Evolutionary conservation across 2,797 vertebrate species (phyloP), one percentile per base, ranked within the genome.

Genomic region (Lerista edwardsae): DNA sequence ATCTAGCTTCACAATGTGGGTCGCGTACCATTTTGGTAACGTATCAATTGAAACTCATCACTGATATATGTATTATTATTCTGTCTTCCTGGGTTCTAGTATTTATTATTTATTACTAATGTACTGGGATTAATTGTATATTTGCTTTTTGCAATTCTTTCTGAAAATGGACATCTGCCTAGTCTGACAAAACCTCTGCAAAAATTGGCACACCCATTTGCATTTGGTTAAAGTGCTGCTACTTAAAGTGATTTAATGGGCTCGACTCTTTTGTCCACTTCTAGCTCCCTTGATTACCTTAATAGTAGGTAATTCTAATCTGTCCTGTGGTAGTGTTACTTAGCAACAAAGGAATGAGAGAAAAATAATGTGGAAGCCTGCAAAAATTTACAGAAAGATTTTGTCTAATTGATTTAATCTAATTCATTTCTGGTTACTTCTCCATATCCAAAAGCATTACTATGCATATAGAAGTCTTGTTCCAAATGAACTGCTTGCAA

Each of bases 281-380:
- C 64, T 81, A 81, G 41, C 55, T 76, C 39, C 55, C 84, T 81
- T 86, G 84, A 86, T 81, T 86, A 86, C 55, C 73, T 86, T 86
- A 86, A 86, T 71, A 86, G 84, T 61, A 81, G 65, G 55, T 86
- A 86, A 81, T 86, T 86, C 74, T 81, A 76, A 81, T 75, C 47
- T 81, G 36, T 86, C 79, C 55, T 51, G 74, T 29, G 27, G 51
- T 64, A 75, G 79, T 39, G 79, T 86, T 86, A 31, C 84, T 86
- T 86, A 81, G 79, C 84, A 81, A 86, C 84, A 81, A 76, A 81
- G 31, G 73, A 76, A 76, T 76, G 39, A 81, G 36, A 44, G 77
- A 68, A 75, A 83, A 55, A 76, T 55, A 41, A 51, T 68, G 21
- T 61, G 36, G 36, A 71, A 69, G 51, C 39, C 12, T 77, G 65